Conservation (phyloP, 2,113 vertebrate genomes). For the Muntiacus reevesi region DNA sequence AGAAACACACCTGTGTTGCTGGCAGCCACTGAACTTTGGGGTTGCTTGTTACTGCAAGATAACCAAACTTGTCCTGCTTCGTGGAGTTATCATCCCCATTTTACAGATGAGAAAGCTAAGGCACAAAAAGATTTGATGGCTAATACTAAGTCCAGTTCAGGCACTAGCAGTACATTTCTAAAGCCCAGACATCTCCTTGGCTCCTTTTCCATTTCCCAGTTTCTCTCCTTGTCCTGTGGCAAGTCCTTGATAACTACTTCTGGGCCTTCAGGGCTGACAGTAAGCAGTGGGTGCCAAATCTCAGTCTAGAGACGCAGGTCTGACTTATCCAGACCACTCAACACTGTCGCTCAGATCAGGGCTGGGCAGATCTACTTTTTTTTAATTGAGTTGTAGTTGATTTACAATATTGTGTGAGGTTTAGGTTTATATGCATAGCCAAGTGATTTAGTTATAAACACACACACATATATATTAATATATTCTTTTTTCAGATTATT, state of each 20-base stretch:
- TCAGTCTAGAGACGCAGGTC: not conserved
- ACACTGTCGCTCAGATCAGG: not conserved
- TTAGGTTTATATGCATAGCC: not conserved
- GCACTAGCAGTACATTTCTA: conserved; percentile 56
- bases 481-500: not conserved
- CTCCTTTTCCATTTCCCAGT: conserved; percentile 46
- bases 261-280: conserved; percentile 29
- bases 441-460: not conserved
- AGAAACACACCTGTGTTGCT: not conserved
- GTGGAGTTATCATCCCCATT: not conserved
- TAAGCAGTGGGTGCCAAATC: not conserved
- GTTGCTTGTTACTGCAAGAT: not conserved
- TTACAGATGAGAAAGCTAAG: not conserved
- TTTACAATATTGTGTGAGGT: not conserved
- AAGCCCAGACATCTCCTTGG: conserved; percentile 58
- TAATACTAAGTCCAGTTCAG: not conserved
- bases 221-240: conserved; percentile 72
- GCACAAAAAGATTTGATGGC: not conserved
- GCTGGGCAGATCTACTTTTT: conserved; percentile 38
- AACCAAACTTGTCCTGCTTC: not conserved
- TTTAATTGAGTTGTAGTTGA: not conserved
- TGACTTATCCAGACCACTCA: not conserved
- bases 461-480: not conserved
- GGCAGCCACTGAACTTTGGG: not conserved
- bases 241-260: conserved; percentile 71